These are phyloP conservation scores for Acutogordius australiensis DNA, from an alignment of 2,888 invertebrate species.

Conservation along the genomic window DNA sequence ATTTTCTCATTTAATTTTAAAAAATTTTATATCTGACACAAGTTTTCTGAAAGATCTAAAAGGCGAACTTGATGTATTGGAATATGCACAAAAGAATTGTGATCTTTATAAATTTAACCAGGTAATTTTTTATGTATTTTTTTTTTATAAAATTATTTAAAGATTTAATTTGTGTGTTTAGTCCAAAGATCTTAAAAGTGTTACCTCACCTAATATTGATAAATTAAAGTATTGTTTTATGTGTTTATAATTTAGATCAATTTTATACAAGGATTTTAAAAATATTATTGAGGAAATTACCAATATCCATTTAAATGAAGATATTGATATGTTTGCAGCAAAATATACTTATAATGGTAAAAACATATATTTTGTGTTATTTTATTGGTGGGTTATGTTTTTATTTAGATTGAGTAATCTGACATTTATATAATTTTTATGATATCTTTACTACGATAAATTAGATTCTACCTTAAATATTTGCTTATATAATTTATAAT, in stretches of 20 bases:
- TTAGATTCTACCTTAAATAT: not conserved
- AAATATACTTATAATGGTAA: slow-evolving; percentile 2
- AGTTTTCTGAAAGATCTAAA: not conserved
- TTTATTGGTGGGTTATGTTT: not conserved
- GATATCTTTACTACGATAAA: not conserved
- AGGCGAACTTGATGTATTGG: not conserved
- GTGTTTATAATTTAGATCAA: not conserved
- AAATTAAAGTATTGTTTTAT: slow-evolving; percentile 5
- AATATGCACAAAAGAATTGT: not conserved
- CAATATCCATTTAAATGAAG: not conserved
- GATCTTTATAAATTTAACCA: slow-evolving; percentile 5
- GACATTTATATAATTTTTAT: not conserved
- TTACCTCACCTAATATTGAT: not conserved
- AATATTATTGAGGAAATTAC: not conserved
- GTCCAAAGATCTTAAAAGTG: slow-evolving; percentile 2
- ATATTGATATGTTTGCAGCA: slow-evolving; percentile 2
- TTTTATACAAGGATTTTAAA: slow-evolving; percentile 6
- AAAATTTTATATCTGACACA: not conserved
- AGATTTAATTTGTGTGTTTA: too few species aligned
- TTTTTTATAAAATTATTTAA: too few species aligned
- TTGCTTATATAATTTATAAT: not conserved
- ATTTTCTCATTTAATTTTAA: not conserved
- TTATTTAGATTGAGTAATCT: too few species aligned
- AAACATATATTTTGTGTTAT: not conserved
- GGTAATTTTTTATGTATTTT: not conserved